Evolutionary conservation across 92 coral and sea anemone species (phyloP).

Genomic region (Zoanthus gigantus): DNA sequence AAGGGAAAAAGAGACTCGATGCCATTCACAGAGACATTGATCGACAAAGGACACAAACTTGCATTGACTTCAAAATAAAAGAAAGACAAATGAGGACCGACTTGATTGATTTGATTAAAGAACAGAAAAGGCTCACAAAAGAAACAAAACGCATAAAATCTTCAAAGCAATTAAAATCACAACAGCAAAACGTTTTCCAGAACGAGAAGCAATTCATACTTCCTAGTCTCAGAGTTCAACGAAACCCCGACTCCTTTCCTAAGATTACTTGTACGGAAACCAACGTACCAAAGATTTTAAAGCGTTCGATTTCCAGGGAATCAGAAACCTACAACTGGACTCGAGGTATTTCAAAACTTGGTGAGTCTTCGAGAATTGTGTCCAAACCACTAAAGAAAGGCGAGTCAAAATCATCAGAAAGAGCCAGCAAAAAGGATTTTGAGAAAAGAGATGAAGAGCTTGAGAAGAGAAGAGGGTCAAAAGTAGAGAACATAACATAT

Average conservation of each 20-base stretch:
- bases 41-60: slow-evolving; percentile 63
- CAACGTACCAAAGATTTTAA: slow-evolving; percentile 74
- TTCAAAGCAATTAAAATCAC: not conserved
- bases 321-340: slow-evolving; percentile 79
- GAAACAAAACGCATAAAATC: slow-evolving; percentile 36
- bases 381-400: not conserved
- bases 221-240: slow-evolving; percentile 34
- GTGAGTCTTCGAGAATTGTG: not conserved
- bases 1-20: slow-evolving; percentile 66
- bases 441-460: not conserved
- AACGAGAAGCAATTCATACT: slow-evolving; percentile 49
- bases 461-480: slow-evolving; percentile 51
- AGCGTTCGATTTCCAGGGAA: slow-evolving; percentile 72
- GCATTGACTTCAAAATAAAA: slow-evolving; percentile 65
- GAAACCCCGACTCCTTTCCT: slow-evolving; percentile 56
- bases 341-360: slow-evolving; percentile 66
- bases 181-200: not conserved
- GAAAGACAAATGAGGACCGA: slow-evolving; percentile 74
- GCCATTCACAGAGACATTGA: slow-evolving; percentile 65
- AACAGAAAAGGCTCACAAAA: slow-evolving; percentile 58
- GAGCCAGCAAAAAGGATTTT: not conserved
- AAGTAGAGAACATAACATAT: slow-evolving; percentile 64
- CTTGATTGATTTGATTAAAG: slow-evolving; percentile 63
- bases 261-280: slow-evolving; percentile 68
- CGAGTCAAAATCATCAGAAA: not conserved